Conservation (phyloP, 2,888 invertebrate genomes). For the Ischnura elegans region DNA sequence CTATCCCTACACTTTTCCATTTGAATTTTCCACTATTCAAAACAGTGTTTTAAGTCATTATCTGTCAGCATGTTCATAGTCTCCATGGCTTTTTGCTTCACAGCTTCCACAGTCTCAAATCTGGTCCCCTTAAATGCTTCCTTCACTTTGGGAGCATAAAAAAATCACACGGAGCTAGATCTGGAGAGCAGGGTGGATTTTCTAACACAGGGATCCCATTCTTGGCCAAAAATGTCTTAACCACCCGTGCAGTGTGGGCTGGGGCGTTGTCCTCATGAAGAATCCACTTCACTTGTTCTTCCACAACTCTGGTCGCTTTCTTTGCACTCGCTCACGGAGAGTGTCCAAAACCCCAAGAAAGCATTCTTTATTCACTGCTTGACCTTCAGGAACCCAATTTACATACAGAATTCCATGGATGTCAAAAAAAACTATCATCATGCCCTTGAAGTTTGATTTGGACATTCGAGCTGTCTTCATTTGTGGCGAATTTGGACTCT, state of each 20-base stretch:
- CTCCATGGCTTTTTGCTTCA: background rate
- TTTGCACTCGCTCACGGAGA: background rate
- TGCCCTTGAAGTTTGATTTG: too few species aligned
- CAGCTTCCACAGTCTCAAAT: conserved; percentile 1
- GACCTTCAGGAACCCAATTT: conserved; percentile 1
- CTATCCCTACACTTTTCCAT: background rate
- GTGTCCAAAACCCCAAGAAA: background rate
- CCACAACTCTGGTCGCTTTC: conserved; percentile 72
- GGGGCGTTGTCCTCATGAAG: conserved; percentile 37
- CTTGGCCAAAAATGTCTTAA: conserved; percentile 72
- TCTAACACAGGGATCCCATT: conserved; percentile 72
- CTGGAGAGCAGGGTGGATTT: conserved; percentile 73
- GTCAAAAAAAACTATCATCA: background rate
- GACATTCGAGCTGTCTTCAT: background rate
- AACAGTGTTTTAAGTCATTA: background rate
- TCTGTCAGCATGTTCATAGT: background rate
- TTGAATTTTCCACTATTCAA: background rate
- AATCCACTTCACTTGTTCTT: conserved; percentile 70
- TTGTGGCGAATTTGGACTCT: background rate
- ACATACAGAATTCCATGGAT: background rate
- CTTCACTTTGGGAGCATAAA: background rate
- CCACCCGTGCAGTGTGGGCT: too few species aligned
- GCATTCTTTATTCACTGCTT: background rate
- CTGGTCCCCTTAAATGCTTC: background rate
- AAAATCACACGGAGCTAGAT: conserved; percentile 52